Base-by-base conservation (phyloP, 2,113 vertebrate species). In the Laterallus jamaicensis region DNA sequence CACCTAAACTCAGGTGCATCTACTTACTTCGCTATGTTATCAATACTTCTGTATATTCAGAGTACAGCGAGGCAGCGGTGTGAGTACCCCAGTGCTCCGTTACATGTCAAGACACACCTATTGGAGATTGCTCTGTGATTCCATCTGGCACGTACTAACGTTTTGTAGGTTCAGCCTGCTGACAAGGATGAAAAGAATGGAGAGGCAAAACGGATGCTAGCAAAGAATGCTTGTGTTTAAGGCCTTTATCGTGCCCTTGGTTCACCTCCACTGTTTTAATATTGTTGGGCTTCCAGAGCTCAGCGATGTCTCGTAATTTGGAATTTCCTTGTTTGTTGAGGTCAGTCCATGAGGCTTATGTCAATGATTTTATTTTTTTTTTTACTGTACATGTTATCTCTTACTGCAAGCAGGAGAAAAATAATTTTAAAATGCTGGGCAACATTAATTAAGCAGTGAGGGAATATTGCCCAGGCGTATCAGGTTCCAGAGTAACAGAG, bases 31-130 rank as follows among this genome's bases (percentile, higher is more conserved):
- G 31, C 64, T 49, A 0, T 11, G 18, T 3, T 44, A 9, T 40
- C 26, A 21, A 7, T 74, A 8, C 29, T 78, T 60, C 17, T 29
- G 15, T 64, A 13, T 7, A 28, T n/a, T 66, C 24, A 21, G 22
- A 19, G 11, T 10, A 5, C 4, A 40, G 28, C 10, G 47, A 39
- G 19, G 15, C 19, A 17, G 42, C n/a, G 37, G 54, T 13, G 2
- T 2, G n/a, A 50, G 16, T n/a, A 8, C 40, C 26, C 18, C 16
- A 29, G 17, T 9, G 31, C 28, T 58, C 18, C 4, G 0, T 24
- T 24, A 1, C 35, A 1, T 3, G 7, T 35, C 5, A 1, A 5
- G 20, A 28, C 40, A 25, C 29, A 15, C 2, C 1, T 6, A 13
- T 21, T 24, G 55, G 18, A 5, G 3, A 0, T 8, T 25, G 63